These are phyloP conservation scores for Drosophila demipolita DNA, from an alignment of 2,888 invertebrate genomes.

Conservation along the genomic window DNA sequence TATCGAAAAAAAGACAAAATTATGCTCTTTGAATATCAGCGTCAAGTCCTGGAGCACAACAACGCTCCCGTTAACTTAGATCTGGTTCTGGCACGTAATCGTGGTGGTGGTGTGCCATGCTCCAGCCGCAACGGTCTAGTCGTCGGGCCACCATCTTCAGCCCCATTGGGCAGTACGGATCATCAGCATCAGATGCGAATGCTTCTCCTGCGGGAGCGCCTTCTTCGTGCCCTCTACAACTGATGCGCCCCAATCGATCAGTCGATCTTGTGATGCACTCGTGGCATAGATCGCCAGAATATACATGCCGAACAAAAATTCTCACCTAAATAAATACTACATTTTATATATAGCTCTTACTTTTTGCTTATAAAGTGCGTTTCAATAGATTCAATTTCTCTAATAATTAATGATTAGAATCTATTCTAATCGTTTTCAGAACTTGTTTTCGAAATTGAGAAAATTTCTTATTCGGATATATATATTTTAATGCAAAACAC, in stretches of 20 bases:
- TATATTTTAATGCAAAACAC: neutral
- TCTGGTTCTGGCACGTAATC: constrained; percentile 32
- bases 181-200: constrained; percentile 59
- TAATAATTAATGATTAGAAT: neutral
- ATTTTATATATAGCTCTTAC: neutral
- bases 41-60: neutral
- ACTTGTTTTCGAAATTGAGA: neutral
- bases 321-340: neutral
- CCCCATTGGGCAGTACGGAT: constrained; percentile 32
- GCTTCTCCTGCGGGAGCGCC: constrained; percentile 52
- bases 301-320: neutral
- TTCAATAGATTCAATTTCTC: neutral
- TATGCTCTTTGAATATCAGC: constrained; percentile 44
- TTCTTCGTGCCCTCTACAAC: constrained; percentile 57
- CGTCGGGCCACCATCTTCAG: constrained; percentile 14
- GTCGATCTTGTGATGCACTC: no score
- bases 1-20: constrained; percentile 29
- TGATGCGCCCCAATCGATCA: constrained; percentile 10
- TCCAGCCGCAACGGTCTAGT: constrained; percentile 16
- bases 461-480: neutral
- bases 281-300: neutral
- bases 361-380: neutral
- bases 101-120: constrained; percentile 50
- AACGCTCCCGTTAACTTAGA: constrained; percentile 3
- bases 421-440: neutral